These are phyloP conservation scores for Leucoraja ocellata DNA, from an alignment of 2,797 vertebrate genomes.

Conservation along the genomic window DNA sequence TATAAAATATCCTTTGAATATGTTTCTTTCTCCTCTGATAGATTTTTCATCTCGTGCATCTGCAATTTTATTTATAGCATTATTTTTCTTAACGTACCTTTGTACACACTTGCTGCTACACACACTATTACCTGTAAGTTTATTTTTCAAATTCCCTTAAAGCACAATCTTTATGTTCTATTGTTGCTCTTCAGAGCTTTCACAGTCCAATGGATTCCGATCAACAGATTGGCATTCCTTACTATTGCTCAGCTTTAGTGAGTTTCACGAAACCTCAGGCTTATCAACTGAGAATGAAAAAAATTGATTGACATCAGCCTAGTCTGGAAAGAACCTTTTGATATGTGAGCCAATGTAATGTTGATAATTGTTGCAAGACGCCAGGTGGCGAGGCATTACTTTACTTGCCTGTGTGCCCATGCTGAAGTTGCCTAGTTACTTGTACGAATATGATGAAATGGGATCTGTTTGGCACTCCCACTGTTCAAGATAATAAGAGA, in stretches of 20 bases:
- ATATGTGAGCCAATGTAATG: neutral
- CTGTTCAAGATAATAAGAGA: constrained; percentile 19
- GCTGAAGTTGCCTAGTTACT: constrained; percentile 17
- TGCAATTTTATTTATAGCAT: neutral
- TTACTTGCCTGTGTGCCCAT: neutral
- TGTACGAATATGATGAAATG: constrained; percentile 18
- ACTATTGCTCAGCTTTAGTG: neutral
- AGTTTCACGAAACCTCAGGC: neutral
- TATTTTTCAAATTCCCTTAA: neutral
- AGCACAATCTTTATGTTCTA: neutral
- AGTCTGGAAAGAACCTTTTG: constrained; percentile 15
- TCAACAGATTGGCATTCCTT: neutral
- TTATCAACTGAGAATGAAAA: neutral
- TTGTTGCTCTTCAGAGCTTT: neutral
- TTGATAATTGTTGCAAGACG: constrained; percentile 9
- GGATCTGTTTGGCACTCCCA: constrained; percentile 15
- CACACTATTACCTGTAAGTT: neutral
- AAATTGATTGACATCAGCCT: neutral
- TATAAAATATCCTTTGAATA: neutral
- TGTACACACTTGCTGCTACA: neutral
- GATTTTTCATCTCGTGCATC: neutral
- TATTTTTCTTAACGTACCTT: neutral
- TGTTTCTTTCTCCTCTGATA: too few relatives aligned
- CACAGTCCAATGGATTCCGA: neutral
- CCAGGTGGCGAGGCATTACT: constrained; percentile 6